phyloP scores from a whole-genome alignment of 1,140 invertebrate species.

The Dryas iulia region DNA sequence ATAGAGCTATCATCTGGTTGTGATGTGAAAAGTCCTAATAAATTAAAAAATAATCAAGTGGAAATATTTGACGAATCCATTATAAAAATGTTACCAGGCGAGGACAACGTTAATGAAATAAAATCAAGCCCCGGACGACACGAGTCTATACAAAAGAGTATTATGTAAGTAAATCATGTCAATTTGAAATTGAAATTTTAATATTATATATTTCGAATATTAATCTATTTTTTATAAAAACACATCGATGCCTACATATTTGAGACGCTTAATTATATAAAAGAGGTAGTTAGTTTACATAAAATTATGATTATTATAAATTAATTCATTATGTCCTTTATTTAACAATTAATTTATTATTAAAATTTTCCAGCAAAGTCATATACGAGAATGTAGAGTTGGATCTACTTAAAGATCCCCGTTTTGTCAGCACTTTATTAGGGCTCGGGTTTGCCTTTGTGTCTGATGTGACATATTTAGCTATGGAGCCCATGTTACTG shows the following conservation, averaged over 20 bases:
- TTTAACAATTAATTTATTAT: not conserved
- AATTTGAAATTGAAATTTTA: not conserved
- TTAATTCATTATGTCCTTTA: not conserved
- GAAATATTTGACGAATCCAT: slow-evolving; percentile 53
- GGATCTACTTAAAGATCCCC: slow-evolving; percentile 65
- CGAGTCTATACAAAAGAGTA: slow-evolving; percentile 65
- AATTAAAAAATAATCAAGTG: slow-evolving; percentile 37
- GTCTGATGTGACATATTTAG: slow-evolving; percentile 68
- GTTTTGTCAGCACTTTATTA: slow-evolving; percentile 64
- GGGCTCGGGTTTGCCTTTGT: slow-evolving; percentile 71
- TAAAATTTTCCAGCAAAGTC: slow-evolving; percentile 54
- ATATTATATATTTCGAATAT: not conserved
- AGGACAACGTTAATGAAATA: slow-evolving; percentile 46
- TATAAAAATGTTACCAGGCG: slow-evolving; percentile 63
- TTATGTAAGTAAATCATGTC: slow-evolving; percentile 56
- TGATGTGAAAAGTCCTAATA: slow-evolving; percentile 37
- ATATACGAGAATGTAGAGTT: slow-evolving; percentile 68
- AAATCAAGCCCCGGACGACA: slow-evolving; percentile 41
- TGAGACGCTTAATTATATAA: too few species aligned
- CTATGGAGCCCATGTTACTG: slow-evolving; percentile 70
- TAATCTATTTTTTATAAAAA: too few species aligned
- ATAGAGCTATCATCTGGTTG: slow-evolving; percentile 46
- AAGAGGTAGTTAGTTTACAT: not conserved
- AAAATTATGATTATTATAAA: not conserved
- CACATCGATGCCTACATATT: too few species aligned